Evolutionary conservation across 2,113 vertebrate species (phyloP), one percentile per base, ranked within the genome.

Genomic region (Spizaetus ornatus): DNA sequence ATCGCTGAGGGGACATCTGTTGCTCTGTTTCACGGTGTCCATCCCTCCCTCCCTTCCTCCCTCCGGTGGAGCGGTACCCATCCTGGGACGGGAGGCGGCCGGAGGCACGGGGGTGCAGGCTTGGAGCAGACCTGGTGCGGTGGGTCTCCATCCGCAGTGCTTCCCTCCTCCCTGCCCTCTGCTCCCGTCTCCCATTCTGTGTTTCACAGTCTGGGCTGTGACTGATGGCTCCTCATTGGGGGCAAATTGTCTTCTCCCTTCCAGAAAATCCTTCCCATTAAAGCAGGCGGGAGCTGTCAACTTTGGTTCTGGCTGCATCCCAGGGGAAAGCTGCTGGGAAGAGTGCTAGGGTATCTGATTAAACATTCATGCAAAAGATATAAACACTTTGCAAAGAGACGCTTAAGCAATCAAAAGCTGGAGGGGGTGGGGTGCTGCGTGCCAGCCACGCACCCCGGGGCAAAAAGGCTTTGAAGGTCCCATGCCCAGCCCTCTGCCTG

Each of bases 311-410:
- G 9, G 67, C 53, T 50, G 86, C 78, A 71, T 92, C 93, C 95
- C 90, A 10, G 84, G 88, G 94, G 94, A 95, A 27, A 32, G 87
- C 82, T 71, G 86, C 95, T 72, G 52, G 47, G 91, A 29, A 11
- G 53, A 91, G 95, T 2, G 2, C 67, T 32, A 47, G 86, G 93
- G 87, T 69, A 76, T 62, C 96, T 96, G 96, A 40, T 76, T 40
- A 56, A 76, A 48, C 50, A n/a, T 66, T 40, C 71, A 34, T n/a
- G 71, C 29, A 5, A 22, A 52, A 96, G 82, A 80, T 83, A 95
- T 72, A 96, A 97, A 96, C 95, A 56, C 93, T 97, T 85, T 92
- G 95, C 95, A 85, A 93, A 94, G 94, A 91, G 93, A 93, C 86
- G 78, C 94, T 97, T 92, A 90, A 95, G 97, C 93, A 92, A 79